phyloP scores from a whole-genome alignment of 2,113 vertebrate species.

The Haemorhous mexicanus region DNA sequence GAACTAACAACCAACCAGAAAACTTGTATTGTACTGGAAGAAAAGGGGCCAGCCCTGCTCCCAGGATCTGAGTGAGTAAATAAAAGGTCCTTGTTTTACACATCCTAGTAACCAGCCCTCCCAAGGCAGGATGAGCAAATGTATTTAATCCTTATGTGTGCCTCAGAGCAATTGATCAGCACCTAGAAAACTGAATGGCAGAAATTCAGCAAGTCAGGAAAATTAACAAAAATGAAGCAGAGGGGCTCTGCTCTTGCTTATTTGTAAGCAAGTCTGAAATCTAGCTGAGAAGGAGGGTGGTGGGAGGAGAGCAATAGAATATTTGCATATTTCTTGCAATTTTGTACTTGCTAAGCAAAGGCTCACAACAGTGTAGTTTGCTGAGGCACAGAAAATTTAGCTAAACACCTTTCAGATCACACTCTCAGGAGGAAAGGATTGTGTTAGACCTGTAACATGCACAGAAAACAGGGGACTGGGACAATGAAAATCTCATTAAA shows the following conservation, averaged over 20 bases:
- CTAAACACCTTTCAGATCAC: background rate
- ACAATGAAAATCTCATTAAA: background rate
- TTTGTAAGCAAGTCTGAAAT: background rate
- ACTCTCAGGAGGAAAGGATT: background rate
- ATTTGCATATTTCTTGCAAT: constrained; percentile 2
- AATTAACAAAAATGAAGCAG: constrained; percentile 30
- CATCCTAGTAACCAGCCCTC: background rate
- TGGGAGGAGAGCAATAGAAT: background rate
- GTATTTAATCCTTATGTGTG: background rate
- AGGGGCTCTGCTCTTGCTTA: constrained; percentile 8
- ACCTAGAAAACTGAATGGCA: background rate
- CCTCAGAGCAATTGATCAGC: background rate
- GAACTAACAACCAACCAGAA: background rate
- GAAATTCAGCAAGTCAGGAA: background rate
- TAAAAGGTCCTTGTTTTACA: constrained; percentile 26
- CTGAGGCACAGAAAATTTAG: background rate
- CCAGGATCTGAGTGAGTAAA: background rate
- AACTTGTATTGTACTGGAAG: background rate
- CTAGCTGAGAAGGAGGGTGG: background rate
- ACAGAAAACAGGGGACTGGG: background rate
- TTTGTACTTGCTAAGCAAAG: background rate
- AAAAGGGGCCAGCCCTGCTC: background rate
- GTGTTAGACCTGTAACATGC: background rate
- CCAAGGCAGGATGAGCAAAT: background rate
- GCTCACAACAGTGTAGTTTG: background rate